Evolutionary conservation across 2,888 invertebrate genomes (phyloP).

Genomic region (Pristionchus fissidentatus): DNA sequence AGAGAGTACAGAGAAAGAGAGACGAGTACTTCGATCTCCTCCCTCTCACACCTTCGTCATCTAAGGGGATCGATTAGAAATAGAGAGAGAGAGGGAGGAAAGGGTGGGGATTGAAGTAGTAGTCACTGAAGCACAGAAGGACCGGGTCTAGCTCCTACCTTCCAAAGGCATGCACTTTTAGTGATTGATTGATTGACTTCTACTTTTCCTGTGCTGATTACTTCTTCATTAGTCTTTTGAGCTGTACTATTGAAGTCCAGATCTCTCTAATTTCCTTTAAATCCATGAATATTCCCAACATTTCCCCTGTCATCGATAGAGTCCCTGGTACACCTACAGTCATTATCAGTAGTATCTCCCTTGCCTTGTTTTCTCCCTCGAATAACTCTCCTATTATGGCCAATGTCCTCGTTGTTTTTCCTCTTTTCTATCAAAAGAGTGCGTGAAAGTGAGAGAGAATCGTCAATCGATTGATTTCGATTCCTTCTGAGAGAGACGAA

Average conservation of each 20-base stretch:
- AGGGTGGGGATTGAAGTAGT: background rate
- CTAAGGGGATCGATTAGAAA: slow-evolving; percentile 12
- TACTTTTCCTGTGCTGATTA: background rate
- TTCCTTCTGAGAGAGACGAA: background rate
- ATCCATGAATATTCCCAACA: no score
- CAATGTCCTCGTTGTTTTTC: no score
- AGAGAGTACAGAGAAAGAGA: background rate
- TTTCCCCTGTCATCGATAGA: no score
- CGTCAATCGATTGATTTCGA: background rate
- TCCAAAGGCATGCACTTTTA: background rate
- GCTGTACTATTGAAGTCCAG: no score
- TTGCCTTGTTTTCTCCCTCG: no score
- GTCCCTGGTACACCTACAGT: no score
- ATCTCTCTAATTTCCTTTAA: no score
- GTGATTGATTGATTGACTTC: background rate
- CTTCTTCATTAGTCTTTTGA: no score
- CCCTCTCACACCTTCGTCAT: background rate
- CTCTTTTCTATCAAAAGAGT: background rate
- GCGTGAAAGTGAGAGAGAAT: slow-evolving; percentile 6
- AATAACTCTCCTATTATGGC: no score
- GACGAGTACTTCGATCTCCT: slow-evolving; percentile 24
- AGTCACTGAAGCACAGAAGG: background rate
- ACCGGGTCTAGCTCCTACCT: background rate
- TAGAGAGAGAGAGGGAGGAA: background rate
- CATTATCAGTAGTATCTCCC: no score